Percentiles rank a stretch among this genome's conserved stretches.
Conservation (phyloP, 2,888 invertebrate genomes). For the Heliconius hortense region DNA sequence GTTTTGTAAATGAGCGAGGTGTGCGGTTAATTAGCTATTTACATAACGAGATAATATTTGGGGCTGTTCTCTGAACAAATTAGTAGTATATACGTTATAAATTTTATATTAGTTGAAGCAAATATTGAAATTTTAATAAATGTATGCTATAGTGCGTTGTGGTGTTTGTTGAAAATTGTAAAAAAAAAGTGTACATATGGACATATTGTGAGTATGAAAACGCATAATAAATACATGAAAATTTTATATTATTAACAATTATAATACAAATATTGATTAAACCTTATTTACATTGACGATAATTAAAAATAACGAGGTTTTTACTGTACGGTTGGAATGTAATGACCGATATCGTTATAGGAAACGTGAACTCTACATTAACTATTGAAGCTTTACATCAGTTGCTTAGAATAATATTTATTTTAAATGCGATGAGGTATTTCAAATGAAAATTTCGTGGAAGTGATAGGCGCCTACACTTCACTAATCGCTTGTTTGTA, state of each 20-base stretch:
- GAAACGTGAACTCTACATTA: slow-evolving; percentile 10
- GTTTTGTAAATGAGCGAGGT: slow-evolving; percentile 38
- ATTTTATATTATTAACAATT: neutral
- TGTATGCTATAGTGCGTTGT: neutral
- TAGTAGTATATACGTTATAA: neutral
- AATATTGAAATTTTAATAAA: neutral
- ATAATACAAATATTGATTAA: slow-evolving; percentile 11
- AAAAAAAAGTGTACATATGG: neutral
- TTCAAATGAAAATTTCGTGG: slow-evolving; percentile 18
- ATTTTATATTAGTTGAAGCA: neutral
- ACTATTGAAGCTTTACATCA: neutral
- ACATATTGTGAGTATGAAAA: neutral
- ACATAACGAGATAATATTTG: slow-evolving; percentile 29
- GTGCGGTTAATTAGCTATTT: slow-evolving; percentile 39
- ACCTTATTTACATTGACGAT: neutral
- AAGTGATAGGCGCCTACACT: slow-evolving; percentile 48
- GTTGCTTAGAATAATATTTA: neutral
- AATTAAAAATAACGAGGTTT: slow-evolving; percentile 16
- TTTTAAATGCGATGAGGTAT: neutral
- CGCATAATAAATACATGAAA: neutral
- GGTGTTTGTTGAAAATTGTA: neutral
- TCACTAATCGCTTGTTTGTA: slow-evolving; percentile 68
- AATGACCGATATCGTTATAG: slow-evolving; percentile 18
- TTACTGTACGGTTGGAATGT: slow-evolving; percentile 1
- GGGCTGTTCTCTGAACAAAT: slow-evolving; percentile 18